Base-by-base conservation (phyloP, 2,113 vertebrate species). In the Lipophrys pholis region DNA sequence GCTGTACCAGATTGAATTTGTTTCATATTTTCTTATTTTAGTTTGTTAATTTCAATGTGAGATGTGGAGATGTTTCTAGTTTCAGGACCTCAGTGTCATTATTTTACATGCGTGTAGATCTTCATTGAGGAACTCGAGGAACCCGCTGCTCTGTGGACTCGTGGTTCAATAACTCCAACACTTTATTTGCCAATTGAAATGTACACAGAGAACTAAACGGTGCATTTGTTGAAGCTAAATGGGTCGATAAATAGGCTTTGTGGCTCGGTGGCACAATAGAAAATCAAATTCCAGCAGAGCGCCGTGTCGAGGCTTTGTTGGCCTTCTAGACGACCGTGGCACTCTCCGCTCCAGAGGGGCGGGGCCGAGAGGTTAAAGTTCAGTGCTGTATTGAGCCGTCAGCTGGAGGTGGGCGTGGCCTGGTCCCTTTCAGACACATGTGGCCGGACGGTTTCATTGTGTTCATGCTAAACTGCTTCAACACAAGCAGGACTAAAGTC, bases 371-470 rank as follows among this genome's bases (percentile, higher is more conserved):
- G 90, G 90, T 91, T 41, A 89, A 50, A 86, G 92, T 40, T 91
- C 80, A 68, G 42, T 68, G 12, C 53, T 90, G 87, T 91, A 92
- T 93, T 92, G 92, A 93, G 91, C 90, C 81, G 88, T 94, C 91
- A 91, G 75, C 75, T 65, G 76, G 87, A 82, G 87, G 84, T 15
- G 83, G 89, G 89, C 65, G 89, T 90, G 88, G 73, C 65, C 3
- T 38, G 60, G 2, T 59, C 64, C 79, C 8, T 76, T 79, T 84
- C 73, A 85, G 66, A 4, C 76, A 51, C 87, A 76, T 88, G 85
- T 72, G 82, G 85, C 38, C 4, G 49, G 68, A 50, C 63, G 78
- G 82, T 73, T 60, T 71, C 39, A 83, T 93, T 93, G 91, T 92
- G 74, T 15, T 72, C 51, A 70, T 82, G 89, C 81, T 89, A 89